phyloP scores from a whole-genome alignment of 2,888 invertebrate species.

The Drosophila kanekoi region DNA sequence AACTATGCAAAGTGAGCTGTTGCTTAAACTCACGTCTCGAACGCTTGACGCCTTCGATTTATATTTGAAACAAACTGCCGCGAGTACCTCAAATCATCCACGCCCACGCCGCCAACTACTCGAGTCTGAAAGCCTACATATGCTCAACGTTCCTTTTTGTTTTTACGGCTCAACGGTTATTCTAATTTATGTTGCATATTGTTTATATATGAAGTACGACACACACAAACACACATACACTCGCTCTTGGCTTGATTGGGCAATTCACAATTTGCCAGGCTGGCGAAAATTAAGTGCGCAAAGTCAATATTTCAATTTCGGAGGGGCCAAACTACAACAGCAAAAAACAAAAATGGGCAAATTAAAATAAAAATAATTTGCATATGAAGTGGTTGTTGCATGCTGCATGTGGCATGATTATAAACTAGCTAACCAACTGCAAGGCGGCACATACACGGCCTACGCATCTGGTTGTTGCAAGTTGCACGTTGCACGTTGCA shows the following conservation, averaged over 20 bases:
- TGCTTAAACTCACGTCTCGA: constrained; percentile 35
- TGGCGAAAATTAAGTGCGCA: constrained; percentile 76
- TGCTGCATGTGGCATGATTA: constrained; percentile 56
- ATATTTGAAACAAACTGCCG: constrained; percentile 49
- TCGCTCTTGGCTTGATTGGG: constrained; percentile 60
- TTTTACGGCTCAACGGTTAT: constrained; percentile 56
- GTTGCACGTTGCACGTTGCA: constrained; percentile 21
- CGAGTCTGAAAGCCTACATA: constrained; percentile 28
- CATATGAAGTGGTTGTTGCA: constrained; percentile 55
- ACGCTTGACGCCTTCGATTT: constrained; percentile 49
- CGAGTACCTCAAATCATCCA: constrained; percentile 51
- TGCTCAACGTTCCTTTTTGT: constrained; percentile 33
- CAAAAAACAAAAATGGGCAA: constrained; percentile 1
- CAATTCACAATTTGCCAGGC: constrained; percentile 75
- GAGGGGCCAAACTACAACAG: constrained; percentile 27
- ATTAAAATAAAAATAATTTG: constrained; percentile 60
- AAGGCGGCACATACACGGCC: constrained; percentile 29
- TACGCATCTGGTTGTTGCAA: constrained; percentile 54
- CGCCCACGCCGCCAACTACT: constrained; percentile 49
- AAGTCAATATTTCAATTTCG: constrained; percentile 79
- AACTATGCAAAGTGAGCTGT: constrained; percentile 41
- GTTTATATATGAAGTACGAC: constrained; percentile 27
- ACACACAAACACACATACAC: background rate
- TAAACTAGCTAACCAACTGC: constrained; percentile 55
- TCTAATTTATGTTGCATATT: constrained; percentile 76